These are phyloP conservation scores for Takifugu flavidus DNA, from an alignment of 2,113 vertebrate genomes.

Conservation along the genomic window DNA sequence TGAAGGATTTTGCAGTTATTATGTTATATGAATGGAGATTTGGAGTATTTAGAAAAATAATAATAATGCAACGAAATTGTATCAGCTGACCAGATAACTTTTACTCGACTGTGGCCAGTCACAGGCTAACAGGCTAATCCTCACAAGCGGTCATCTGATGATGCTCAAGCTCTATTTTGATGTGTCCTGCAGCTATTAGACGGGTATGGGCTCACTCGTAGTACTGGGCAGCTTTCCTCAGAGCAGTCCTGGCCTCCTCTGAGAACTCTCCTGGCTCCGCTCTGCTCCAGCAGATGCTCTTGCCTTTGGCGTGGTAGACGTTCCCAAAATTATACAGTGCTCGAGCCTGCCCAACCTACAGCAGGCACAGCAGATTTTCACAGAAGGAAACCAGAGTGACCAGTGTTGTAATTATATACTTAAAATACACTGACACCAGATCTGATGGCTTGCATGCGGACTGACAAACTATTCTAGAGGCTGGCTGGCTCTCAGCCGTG, in stretches of 20 bases:
- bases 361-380: conserved; percentile 58
- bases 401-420: conserved; percentile 66
- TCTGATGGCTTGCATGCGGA: conserved; percentile 29
- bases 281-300: conserved; percentile 86
- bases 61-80: no score
- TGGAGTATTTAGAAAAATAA: no score
- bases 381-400: conserved; percentile 53
- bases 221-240: conserved; percentile 89
- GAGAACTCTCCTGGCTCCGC: conserved; percentile 89
- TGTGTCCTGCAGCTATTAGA: background rate
- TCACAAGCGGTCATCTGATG: no score
- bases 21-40: no score
- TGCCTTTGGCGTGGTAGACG: conserved; percentile 94
- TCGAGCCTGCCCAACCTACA: conserved; percentile 93
- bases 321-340: conserved; percentile 98
- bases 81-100: no score
- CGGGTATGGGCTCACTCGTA: conserved; percentile 85
- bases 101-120: no score
- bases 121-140: no score
- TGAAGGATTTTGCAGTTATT: no score
- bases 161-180: no score
- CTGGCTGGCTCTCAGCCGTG: conserved; percentile 14
- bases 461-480: conserved; percentile 48
- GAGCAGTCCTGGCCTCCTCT: conserved; percentile 84
- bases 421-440: conserved; percentile 64